A percentile compares a stretch with the other conserved stretches of the same genome.
Conservation (phyloP, 53 echinoderm and acorn worm genomes). For the Mesocentrotus franciscanus region DNA sequence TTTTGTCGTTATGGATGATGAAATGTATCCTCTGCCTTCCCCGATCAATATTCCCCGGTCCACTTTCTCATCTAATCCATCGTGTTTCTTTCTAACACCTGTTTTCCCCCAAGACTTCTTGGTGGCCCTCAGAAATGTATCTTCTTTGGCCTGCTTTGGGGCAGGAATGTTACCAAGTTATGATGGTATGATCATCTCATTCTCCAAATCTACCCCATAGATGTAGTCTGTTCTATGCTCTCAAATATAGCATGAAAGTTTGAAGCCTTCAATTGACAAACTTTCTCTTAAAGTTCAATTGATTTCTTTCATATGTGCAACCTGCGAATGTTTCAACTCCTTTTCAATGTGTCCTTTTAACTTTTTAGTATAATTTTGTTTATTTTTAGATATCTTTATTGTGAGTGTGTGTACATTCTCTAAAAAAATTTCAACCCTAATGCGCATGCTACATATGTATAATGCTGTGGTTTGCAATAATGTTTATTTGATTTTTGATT, state of each 20-base stretch:
- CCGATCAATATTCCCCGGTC: not conserved
- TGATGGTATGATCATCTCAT: constrained; percentile 67
- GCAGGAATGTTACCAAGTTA: constrained; percentile 75
- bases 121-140: constrained; percentile 87
- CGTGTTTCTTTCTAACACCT: not conserved
- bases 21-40: not conserved
- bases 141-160: constrained; percentile 93
- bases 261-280: not conserved
- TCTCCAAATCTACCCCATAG: not conserved
- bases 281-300: not conserved
- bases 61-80: not conserved
- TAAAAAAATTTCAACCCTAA: not conserved
- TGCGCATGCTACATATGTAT: not conserved
- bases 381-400: not conserved
- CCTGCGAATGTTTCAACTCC: not conserved
- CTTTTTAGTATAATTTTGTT: not conserved
- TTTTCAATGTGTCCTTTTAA: not conserved
- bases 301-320: not conserved
- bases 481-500: not conserved
- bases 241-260: constrained; percentile 46
- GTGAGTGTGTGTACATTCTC: not conserved
- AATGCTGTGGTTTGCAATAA: not conserved
- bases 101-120: constrained; percentile 80
- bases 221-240: constrained; percentile 7
- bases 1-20: not conserved